A percentile compares a stretch with the other conserved stretches of the same genome.
Evolutionary conservation across 2,113 vertebrate genomes (phyloP).

Genomic region (Piprites chloris): DNA sequence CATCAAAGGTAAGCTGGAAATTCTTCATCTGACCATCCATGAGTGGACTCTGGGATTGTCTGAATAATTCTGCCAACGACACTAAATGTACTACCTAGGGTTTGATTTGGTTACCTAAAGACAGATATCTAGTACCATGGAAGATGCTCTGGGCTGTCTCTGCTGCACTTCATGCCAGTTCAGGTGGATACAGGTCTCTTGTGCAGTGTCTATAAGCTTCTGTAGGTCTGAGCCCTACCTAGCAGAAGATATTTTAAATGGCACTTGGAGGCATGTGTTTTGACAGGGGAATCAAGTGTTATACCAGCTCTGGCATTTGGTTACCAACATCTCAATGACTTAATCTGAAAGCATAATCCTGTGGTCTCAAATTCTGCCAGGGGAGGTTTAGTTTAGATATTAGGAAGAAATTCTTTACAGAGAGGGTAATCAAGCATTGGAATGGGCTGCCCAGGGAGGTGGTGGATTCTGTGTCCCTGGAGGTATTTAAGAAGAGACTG

Average conservation of each 20-base stretch:
- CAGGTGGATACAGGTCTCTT: not conserved
- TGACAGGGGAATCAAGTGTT: not conserved
- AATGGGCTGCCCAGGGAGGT: too few relatives aligned
- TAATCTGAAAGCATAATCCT: not conserved
- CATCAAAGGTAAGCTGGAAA: not conserved
- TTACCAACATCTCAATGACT: not conserved
- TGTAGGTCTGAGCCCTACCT: not conserved
- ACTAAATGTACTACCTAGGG: not conserved
- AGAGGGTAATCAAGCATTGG: too few relatives aligned
- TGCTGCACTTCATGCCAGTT: not conserved
- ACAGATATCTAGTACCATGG: not conserved
- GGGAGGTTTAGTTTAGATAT: too few relatives aligned
- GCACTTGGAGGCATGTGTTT: not conserved
- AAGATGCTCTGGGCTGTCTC: not conserved
- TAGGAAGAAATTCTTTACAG: too few relatives aligned
- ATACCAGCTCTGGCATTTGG: not conserved
- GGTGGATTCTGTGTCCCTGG: too few relatives aligned
- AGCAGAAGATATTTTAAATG: not conserved
- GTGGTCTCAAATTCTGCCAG: too few relatives aligned
- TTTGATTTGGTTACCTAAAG: not conserved
- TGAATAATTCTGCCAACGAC: not conserved
- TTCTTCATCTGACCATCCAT: not conserved
- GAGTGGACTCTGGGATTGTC: not conserved
- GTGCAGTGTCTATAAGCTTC: not conserved
- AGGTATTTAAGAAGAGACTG: too few relatives aligned